A percentile compares a stretch with the other conserved stretches of the same genome.
Evolutionary conservation across 2,797 vertebrate species (phyloP).

Genomic region (Etheostoma perlongum): DNA sequence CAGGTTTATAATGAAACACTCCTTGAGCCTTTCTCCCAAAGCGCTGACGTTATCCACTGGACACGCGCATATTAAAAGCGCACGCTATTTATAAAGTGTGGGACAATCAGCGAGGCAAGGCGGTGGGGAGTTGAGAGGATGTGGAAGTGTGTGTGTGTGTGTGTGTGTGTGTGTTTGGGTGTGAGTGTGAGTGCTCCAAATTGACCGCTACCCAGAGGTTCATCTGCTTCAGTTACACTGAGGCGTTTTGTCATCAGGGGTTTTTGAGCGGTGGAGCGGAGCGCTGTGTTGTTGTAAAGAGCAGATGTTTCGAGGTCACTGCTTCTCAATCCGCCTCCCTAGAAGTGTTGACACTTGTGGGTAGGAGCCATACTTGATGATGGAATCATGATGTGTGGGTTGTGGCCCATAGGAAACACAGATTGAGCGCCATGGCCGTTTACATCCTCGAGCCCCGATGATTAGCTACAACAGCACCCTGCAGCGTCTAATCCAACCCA

Average conservation of each 20-base stretch:
- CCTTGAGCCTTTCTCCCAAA: conserved; percentile 79
- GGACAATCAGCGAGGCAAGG: conserved; percentile 62
- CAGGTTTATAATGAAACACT: conserved; percentile 88
- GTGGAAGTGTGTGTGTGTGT: conserved; percentile 25
- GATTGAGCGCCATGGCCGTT: conserved; percentile 3
- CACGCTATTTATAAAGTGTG: conserved; percentile 82
- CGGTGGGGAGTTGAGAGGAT: conserved; percentile 39
- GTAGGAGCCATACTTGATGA: conserved; percentile 54
- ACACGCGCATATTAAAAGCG: conserved; percentile 76
- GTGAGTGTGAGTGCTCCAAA: conserved; percentile 8
- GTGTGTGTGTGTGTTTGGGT: neutral
- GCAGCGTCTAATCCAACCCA: neutral
- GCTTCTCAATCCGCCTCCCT: conserved; percentile 48
- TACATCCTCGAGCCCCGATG: conserved; percentile 11
- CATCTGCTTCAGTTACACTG: conserved; percentile 31
- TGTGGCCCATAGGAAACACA: conserved; percentile 34
- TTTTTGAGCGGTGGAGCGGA: conserved; percentile 31
- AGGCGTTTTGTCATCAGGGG: conserved; percentile 29
- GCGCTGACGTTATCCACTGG: conserved; percentile 84
- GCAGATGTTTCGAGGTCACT: conserved; percentile 77
- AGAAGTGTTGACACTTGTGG: conserved; percentile 66
- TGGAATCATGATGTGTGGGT: conserved; percentile 53
- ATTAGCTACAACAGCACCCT: neutral
- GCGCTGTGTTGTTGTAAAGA: conserved; percentile 45
- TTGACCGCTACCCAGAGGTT: conserved; percentile 38